Conservation (phyloP, 2,113 vertebrate species). For the Passer domesticus region DNA sequence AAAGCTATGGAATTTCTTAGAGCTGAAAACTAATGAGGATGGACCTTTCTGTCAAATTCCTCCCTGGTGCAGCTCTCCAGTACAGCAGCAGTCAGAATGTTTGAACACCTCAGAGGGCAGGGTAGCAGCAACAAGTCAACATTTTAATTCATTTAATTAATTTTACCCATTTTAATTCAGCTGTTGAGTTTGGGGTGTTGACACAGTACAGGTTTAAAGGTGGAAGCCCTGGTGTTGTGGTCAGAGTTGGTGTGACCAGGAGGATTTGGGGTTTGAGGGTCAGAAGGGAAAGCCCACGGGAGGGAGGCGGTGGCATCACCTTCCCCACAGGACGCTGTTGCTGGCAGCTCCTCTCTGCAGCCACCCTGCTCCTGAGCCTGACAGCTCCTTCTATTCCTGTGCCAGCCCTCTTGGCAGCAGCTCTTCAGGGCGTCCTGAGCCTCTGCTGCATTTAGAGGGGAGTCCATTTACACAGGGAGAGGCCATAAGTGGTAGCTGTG, state of each 20-base stretch:
- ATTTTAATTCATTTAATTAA: background rate
- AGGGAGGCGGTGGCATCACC: accelerated
- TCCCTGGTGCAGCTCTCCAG: background rate
- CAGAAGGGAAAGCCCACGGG: background rate
- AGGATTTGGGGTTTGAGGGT: background rate
- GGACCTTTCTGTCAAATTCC: background rate
- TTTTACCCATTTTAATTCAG: background rate
- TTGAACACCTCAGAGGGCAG: background rate
- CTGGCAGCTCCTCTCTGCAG: background rate
- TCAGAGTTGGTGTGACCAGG: background rate
- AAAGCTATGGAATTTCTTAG: background rate
- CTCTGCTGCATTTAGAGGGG: background rate
- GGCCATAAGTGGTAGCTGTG: background rate
- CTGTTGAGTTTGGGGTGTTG: background rate
- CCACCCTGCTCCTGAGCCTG: background rate
- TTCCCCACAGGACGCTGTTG: background rate
- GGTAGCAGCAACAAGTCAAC: background rate
- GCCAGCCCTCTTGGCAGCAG: background rate
- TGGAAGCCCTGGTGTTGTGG: background rate
- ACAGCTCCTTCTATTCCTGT: background rate
- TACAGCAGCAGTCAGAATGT: background rate
- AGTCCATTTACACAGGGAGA: background rate
- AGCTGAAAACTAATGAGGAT: background rate
- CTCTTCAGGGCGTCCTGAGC: background rate
- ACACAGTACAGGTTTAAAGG: background rate